These are phyloP conservation scores for Lasioglossum oenotherae DNA, from an alignment of 2,888 invertebrate genomes.

Conservation along the genomic window DNA sequence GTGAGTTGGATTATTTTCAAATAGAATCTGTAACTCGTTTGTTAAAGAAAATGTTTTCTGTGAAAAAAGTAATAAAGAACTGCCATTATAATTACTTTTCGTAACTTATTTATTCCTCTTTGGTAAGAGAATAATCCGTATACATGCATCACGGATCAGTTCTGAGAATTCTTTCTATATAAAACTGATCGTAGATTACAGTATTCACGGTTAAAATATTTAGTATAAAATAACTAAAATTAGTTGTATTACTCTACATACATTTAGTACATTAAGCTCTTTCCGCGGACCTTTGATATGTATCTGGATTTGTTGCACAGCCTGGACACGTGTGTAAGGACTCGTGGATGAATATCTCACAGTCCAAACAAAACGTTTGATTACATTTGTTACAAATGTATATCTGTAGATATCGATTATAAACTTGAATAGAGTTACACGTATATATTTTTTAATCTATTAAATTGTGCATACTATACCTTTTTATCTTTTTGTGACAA, in stretches of 20 bases:
- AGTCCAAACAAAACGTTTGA: slow-evolving; percentile 95
- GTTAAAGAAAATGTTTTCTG: not conserved
- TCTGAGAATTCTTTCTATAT: slow-evolving; percentile 7
- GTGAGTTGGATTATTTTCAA: not conserved
- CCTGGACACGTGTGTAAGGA: slow-evolving; percentile 98
- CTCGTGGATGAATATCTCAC: slow-evolving; percentile 97
- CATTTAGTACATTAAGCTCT: slow-evolving; percentile 47
- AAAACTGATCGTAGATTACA: slow-evolving; percentile 24
- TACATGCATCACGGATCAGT: not conserved
- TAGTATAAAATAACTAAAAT: slow-evolving; percentile 22
- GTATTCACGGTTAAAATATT: slow-evolving; percentile 25
- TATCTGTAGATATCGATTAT: slow-evolving; percentile 86
- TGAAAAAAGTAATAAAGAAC: slow-evolving; percentile 7
- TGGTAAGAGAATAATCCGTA: not conserved
- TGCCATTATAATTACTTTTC: slow-evolving; percentile 9
- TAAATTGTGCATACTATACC: slow-evolving; percentile 82
- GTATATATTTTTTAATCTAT: not conserved
- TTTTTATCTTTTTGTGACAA: slow-evolving; percentile 90
- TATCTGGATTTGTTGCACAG: slow-evolving; percentile 90
- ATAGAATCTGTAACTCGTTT: not conserved
- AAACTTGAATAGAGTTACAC: slow-evolving; percentile 57
- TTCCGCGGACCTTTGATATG: slow-evolving; percentile 75
- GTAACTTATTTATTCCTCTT: slow-evolving; percentile 3
- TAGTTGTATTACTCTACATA: slow-evolving; percentile 45
- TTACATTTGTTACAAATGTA: slow-evolving; percentile 93